Percentiles rank a stretch among this genome's conserved stretches.
Evolutionary conservation across 1,140 invertebrate species (phyloP).

Genomic region (Drosophila micromelanica): DNA sequence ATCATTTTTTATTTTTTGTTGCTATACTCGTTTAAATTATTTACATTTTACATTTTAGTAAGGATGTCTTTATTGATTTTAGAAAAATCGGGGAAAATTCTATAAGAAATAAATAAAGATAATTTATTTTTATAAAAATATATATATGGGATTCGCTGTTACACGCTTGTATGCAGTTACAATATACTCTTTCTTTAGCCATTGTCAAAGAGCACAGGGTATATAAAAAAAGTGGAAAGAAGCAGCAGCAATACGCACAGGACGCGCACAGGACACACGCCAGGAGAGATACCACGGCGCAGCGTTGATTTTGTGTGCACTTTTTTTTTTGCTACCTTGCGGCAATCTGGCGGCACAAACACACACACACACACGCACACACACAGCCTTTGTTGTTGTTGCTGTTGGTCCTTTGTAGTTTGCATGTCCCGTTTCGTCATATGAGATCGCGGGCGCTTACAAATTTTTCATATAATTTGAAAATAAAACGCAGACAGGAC

Average conservation of each 20-base stretch:
- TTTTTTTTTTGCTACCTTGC: constrained; percentile 72
- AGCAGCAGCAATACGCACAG: constrained; percentile 52
- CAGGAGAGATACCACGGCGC: constrained; percentile 55
- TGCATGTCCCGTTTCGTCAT: constrained; percentile 81
- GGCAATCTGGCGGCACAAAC: constrained; percentile 71
- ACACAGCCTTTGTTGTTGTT: constrained; percentile 33
- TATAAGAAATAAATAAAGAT: no score
- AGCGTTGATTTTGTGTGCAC: constrained; percentile 77
- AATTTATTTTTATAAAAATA: no score
- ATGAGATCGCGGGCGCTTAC: constrained; percentile 77
- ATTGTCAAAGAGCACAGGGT: no score
- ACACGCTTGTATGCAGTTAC: no score
- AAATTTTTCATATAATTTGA: constrained; percentile 78
- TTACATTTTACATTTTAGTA: no score
- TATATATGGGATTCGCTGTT: no score
- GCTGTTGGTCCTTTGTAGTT: constrained; percentile 74
- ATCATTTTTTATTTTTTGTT: no score
- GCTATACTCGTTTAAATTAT: no score
- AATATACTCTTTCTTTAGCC: no score
- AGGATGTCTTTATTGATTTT: no score
- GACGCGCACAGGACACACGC: constrained; percentile 32
- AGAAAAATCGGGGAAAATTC: no score
- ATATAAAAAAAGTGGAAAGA: neutral
- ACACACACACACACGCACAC: constrained; percentile 41
- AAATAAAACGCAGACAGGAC: constrained; percentile 45